Evolutionary conservation across 2,888 invertebrate genomes (phyloP).

Genomic region (Teleogryllus oceanicus): DNA sequence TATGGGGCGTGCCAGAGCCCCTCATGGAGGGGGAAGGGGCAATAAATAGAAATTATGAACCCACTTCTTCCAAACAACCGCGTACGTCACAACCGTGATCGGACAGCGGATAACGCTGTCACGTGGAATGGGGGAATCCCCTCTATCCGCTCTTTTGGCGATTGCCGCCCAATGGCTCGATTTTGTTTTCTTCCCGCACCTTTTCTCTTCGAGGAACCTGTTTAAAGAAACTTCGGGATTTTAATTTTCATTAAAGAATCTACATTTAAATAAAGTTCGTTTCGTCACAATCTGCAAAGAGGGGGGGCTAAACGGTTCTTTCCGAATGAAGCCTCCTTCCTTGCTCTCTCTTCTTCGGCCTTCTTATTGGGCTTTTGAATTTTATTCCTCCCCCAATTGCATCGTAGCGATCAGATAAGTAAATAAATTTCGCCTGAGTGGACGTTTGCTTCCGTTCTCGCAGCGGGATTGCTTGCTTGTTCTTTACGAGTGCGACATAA

Average conservation of each 20-base stretch:
- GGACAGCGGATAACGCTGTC: background rate
- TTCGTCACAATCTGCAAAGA: no score
- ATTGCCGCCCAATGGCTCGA: no score
- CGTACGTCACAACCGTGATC: background rate
- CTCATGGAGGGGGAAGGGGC: background rate
- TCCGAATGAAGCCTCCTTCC: background rate
- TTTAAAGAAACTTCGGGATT: no score
- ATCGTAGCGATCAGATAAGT: conserved; percentile 4
- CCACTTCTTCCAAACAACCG: background rate
- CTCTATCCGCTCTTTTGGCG: background rate
- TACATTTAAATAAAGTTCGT: no score
- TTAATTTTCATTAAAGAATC: no score
- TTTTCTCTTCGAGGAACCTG: no score
- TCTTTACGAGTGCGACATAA: conserved; percentile 7
- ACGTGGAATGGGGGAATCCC: background rate
- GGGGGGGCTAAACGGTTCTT: no score
- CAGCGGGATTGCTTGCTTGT: conserved; percentile 18
- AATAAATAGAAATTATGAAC: conserved; percentile 9
- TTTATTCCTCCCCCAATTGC: conserved; percentile 12
- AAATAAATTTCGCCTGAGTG: conserved; percentile 18
- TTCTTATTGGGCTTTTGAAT: conserved; percentile 18
- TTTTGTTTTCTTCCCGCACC: no score
- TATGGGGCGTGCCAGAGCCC: background rate
- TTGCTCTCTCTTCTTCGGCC: background rate
- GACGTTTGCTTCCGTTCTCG: conserved; percentile 18